These are phyloP conservation scores for Rhogogaster chlorosoma DNA, from an alignment of 2,888 invertebrate species.

Conservation along the genomic window DNA sequence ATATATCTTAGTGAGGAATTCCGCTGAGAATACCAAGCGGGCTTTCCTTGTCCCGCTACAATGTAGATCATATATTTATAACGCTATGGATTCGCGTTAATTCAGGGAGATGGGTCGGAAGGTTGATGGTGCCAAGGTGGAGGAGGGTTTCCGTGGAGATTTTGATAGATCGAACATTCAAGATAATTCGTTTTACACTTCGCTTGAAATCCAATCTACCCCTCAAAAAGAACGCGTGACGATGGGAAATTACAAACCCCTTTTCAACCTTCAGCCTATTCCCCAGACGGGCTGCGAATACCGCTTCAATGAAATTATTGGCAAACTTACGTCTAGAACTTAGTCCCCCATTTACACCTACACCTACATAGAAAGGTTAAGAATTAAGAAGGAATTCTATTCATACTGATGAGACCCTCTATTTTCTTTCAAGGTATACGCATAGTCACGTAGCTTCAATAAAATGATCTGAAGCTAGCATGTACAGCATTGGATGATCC, in stretches of 20 bases:
- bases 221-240: slow-evolving; percentile 45
- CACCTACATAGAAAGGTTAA: not conserved
- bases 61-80: slow-evolving; percentile 16
- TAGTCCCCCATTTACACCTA: not conserved
- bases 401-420: not conserved
- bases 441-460: not conserved
- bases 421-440: not conserved
- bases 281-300: slow-evolving; percentile 9
- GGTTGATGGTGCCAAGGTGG: slow-evolving; percentile 14
- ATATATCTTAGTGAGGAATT: not conserved
- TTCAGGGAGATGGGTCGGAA: slow-evolving; percentile 21
- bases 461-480: not conserved
- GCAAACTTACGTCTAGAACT: not conserved
- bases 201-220: slow-evolving; percentile 46
- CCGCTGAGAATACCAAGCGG: not conserved
- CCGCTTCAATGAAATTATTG: slow-evolving; percentile 25
- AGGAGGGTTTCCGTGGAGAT: slow-evolving; percentile 23
- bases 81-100: not conserved
- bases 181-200: slow-evolving; percentile 50
- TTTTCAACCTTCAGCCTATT: slow-evolving; percentile 29
- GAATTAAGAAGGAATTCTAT: not conserved
- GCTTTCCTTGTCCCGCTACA: not conserved
- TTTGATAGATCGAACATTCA: slow-evolving; percentile 49
- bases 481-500: not conserved
- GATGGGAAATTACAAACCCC: slow-evolving; percentile 45